These are phyloP conservation scores for Prostheceraeus crozeri DNA, from an alignment of 2,888 invertebrate species.

Conservation along the genomic window DNA sequence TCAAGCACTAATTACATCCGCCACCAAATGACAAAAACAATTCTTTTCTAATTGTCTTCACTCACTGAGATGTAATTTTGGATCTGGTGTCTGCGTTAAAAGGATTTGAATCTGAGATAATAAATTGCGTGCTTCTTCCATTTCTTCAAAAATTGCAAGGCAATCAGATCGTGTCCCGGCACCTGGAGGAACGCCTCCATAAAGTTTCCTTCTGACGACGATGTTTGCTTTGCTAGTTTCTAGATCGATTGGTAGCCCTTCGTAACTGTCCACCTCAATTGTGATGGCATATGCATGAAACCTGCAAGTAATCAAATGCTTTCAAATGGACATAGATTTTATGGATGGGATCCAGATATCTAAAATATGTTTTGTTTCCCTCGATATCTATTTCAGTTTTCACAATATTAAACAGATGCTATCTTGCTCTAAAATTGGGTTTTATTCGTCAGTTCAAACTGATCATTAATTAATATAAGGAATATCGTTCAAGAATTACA, in stretches of 20 bases:
- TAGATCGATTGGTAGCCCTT: slow-evolving; percentile 46
- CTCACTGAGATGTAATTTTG: too few species aligned
- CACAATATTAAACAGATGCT: too few species aligned
- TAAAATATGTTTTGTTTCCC: too few species aligned
- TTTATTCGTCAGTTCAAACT: too few species aligned
- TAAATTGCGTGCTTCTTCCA: slow-evolving; percentile 51
- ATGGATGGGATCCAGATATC: too few species aligned
- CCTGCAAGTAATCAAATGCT: slow-evolving; percentile 42
- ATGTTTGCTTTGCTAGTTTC: slow-evolving; percentile 48
- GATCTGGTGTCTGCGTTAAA: slow-evolving; percentile 25
- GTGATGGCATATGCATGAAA: slow-evolving; percentile 55
- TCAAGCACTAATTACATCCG: too few species aligned
- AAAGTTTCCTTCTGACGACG: slow-evolving; percentile 49
- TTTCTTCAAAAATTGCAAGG: slow-evolving; percentile 53
- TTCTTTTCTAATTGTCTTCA: too few species aligned
- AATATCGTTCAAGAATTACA: too few species aligned
- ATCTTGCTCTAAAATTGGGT: too few species aligned
- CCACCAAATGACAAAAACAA: too few species aligned
- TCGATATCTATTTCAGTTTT: too few species aligned
- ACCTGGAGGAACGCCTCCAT: slow-evolving; percentile 54
- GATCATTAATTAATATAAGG: too few species aligned
- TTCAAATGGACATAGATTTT: slow-evolving; percentile 11
- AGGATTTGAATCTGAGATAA: slow-evolving; percentile 30
- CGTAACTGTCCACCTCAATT: slow-evolving; percentile 54
- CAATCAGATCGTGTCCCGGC: slow-evolving; percentile 55